These are phyloP conservation scores for Chinchilla lanigera DNA, from an alignment of 2,113 vertebrate genomes.

Conservation along the genomic window DNA sequence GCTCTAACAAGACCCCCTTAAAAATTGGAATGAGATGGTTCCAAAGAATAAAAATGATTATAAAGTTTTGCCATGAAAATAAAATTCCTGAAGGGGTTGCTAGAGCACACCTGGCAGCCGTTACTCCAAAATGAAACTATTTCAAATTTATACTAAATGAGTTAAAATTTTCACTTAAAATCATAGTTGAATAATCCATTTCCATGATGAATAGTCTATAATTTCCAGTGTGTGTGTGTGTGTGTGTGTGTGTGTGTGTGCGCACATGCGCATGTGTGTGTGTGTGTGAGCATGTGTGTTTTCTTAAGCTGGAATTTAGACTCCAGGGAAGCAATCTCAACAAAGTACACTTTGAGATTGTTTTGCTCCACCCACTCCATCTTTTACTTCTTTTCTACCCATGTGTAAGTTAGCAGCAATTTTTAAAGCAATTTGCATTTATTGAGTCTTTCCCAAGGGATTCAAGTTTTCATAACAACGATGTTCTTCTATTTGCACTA, in stretches of 20 bases:
- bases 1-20: not conserved
- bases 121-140: slow-evolving; percentile 28
- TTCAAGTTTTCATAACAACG: slow-evolving; percentile 62
- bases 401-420: slow-evolving; percentile 52
- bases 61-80: slow-evolving; percentile 24
- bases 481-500: slow-evolving; percentile 47
- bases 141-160: not conserved
- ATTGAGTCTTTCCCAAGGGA: slow-evolving; percentile 45
- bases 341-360: not conserved
- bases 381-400: slow-evolving; percentile 47
- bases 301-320: not conserved
- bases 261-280: not conserved
- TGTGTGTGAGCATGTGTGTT: not conserved
- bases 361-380: slow-evolving; percentile 2
- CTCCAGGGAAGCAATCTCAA: slow-evolving; percentile 20
- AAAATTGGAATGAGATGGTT: slow-evolving; percentile 5
- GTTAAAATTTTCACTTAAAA: slow-evolving; percentile 37
- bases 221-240: not conserved
- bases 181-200: not conserved
- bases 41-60: slow-evolving; percentile 29
- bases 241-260: not conserved
- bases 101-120: not conserved
- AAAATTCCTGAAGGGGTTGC: not conserved
- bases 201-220: not conserved
- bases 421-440: slow-evolving; percentile 56